Evolutionary conservation across 2,888 invertebrate genomes (phyloP).

Genomic region (Caenorhabditis panamensis): DNA sequence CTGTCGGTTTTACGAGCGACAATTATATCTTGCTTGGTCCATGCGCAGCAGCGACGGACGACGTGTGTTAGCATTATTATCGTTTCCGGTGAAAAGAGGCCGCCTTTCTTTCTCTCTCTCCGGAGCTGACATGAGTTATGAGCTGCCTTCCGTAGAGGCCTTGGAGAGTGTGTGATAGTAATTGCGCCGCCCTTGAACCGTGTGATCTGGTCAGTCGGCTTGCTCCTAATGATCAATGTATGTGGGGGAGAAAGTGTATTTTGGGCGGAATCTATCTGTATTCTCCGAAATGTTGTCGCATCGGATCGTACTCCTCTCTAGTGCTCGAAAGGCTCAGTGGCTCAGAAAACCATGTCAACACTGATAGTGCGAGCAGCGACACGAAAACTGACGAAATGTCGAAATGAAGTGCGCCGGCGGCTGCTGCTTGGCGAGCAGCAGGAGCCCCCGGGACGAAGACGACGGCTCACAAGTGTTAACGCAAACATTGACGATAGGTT

Average conservation of each 20-base stretch:
- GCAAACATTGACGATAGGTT: conserved; percentile 53
- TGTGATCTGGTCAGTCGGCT: background rate
- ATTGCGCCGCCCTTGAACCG: background rate
- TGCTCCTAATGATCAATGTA: background rate
- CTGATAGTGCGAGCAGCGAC: conserved; percentile 63
- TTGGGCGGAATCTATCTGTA: conserved; percentile 24
- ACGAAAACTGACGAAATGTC: conserved; percentile 66
- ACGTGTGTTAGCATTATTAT: conserved; percentile 60
- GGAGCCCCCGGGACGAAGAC: conserved; percentile 3
- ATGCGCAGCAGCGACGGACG: conserved; percentile 22
- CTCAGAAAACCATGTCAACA: conserved; percentile 36
- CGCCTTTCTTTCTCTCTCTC: conserved; percentile 7
- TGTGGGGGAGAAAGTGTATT: conserved; percentile 9
- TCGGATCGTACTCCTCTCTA: conserved; percentile 22
- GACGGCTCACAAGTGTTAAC: conserved; percentile 58
- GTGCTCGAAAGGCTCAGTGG: background rate
- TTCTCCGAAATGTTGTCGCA: conserved; percentile 16
- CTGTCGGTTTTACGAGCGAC: conserved; percentile 56
- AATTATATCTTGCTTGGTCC: conserved; percentile 40
- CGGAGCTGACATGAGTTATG: conserved; percentile 57
- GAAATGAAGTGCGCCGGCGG: conserved; percentile 41
- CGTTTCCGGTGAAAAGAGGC: conserved; percentile 45
- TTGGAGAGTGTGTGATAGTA: background rate
- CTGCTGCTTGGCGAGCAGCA: background rate
- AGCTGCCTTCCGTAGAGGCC: conserved; percentile 6